These are phyloP conservation scores for Microhierax caerulescens DNA, from an alignment of 2,797 vertebrate genomes.

Conservation along the genomic window DNA sequence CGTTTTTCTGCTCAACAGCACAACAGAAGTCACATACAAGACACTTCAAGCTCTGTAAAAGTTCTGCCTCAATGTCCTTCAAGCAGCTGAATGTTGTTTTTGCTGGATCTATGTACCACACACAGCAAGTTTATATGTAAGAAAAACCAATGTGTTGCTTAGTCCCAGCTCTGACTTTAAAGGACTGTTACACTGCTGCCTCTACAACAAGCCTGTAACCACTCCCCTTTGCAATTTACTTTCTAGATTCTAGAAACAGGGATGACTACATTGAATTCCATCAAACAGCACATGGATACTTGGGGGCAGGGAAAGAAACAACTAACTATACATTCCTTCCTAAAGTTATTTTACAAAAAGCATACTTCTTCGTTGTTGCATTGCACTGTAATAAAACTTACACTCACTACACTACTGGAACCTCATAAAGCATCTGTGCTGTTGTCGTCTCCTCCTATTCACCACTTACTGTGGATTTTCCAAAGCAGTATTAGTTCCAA, in stretches of 20 bases:
- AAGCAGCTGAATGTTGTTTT: background rate
- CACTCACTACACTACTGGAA: background rate
- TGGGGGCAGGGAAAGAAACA: background rate
- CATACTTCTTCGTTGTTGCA: background rate
- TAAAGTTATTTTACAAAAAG: background rate
- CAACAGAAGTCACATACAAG: background rate
- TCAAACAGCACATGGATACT: background rate
- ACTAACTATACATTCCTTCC: background rate
- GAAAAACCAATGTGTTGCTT: background rate
- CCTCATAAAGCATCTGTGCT: background rate
- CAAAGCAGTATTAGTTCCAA: background rate
- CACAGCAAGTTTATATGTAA: background rate
- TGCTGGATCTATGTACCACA: rapidly evolving
- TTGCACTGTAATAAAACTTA: background rate
- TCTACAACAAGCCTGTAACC: background rate
- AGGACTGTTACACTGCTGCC: background rate
- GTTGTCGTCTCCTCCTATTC: background rate
- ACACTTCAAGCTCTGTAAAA: background rate
- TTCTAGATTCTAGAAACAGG: background rate
- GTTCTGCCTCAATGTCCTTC: background rate
- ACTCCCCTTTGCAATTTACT: background rate
- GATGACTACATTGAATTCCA: background rate
- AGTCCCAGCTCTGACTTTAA: background rate
- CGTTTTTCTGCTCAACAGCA: background rate
- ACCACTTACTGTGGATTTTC: background rate